A percentile compares a stretch with the other conserved stretches of the same genome.
Conservation (phyloP, 2,113 vertebrate species). For the Seriola quinqueradiata region DNA sequence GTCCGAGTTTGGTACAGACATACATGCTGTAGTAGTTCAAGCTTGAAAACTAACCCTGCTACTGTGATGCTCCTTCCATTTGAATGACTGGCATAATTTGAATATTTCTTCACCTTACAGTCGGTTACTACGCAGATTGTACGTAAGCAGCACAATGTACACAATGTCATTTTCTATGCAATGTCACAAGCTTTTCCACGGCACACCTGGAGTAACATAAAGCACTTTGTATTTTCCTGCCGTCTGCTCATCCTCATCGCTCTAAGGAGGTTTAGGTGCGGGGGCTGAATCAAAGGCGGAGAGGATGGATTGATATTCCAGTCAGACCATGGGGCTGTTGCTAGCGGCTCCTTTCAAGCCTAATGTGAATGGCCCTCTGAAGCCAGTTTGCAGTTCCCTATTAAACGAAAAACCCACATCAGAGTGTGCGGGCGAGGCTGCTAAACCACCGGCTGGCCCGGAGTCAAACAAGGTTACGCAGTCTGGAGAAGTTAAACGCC, state of each 20-base stretch:
- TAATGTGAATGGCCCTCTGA: slow-evolving; percentile 62
- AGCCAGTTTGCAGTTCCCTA: slow-evolving; percentile 48
- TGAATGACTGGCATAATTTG: neutral
- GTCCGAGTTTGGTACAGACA: no score
- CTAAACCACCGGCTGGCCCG: slow-evolving; percentile 28
- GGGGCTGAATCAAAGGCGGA: slow-evolving; percentile 66
- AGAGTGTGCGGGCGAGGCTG: slow-evolving; percentile 17
- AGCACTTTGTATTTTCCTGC: slow-evolving; percentile 31
- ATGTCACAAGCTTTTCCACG: slow-evolving; percentile 7
- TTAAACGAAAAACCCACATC: slow-evolving; percentile 64
- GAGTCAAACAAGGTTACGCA: slow-evolving; percentile 56
- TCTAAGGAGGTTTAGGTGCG: slow-evolving; percentile 47
- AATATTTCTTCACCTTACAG: neutral
- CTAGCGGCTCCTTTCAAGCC: slow-evolving; percentile 64
- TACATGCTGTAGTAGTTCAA: neutral
- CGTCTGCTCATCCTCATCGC: slow-evolving; percentile 48
- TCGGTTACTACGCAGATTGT: neutral
- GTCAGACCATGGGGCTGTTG: slow-evolving; percentile 68
- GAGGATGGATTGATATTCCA: slow-evolving; percentile 78
- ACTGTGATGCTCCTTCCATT: neutral
- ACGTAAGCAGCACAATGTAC: neutral
- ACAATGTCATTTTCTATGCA: neutral
- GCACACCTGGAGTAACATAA: slow-evolving; percentile 31
- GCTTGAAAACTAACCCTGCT: neutral
- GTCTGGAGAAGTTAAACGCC: slow-evolving; percentile 14